A percentile compares a stretch with the other conserved stretches of the same genome.
Conservation (phyloP, 2,888 invertebrate species). For the Blastobasis lacticolella region DNA sequence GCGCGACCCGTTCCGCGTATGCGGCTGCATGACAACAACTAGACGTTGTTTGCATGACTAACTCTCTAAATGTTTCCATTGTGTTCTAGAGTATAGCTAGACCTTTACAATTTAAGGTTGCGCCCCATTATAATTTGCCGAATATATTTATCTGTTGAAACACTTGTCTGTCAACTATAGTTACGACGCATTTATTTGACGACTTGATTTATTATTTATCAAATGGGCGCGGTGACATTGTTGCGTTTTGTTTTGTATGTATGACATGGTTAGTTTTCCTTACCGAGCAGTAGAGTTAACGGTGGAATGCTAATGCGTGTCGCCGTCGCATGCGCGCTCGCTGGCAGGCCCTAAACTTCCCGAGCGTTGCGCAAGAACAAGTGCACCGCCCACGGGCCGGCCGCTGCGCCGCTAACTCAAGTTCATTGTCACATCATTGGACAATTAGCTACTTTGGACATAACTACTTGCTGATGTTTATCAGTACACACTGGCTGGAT, state of each 20-base stretch:
- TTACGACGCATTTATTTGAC: background rate
- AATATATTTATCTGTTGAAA: too few species aligned
- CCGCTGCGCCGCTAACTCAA: constrained; percentile 38
- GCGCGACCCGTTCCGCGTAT: background rate
- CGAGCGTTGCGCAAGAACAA: constrained; percentile 59
- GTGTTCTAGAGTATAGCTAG: background rate
- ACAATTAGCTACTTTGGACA: constrained; percentile 17
- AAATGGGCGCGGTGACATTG: constrained; percentile 9
- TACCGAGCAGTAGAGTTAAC: constrained; percentile 52
- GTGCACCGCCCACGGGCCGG: constrained; percentile 47
- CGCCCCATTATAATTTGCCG: too few species aligned
- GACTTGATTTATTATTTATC: constrained; percentile 5
- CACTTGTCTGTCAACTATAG: too few species aligned
- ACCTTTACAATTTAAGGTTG: too few species aligned
- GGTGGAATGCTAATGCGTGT: constrained; percentile 66
- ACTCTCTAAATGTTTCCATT: background rate
- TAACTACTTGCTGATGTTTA: constrained; percentile 4
- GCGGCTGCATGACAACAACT: background rate
- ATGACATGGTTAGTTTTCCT: constrained; percentile 42
- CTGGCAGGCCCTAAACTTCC: constrained; percentile 39
- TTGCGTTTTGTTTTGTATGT: constrained; percentile 30
- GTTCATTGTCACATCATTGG: constrained; percentile 58
- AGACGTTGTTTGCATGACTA: background rate
- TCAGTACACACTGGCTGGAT: background rate
- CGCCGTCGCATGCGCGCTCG: constrained; percentile 40